These are phyloP conservation scores for Morone chrysops DNA, from an alignment of 2,113 vertebrate species.

Conservation along the genomic window DNA sequence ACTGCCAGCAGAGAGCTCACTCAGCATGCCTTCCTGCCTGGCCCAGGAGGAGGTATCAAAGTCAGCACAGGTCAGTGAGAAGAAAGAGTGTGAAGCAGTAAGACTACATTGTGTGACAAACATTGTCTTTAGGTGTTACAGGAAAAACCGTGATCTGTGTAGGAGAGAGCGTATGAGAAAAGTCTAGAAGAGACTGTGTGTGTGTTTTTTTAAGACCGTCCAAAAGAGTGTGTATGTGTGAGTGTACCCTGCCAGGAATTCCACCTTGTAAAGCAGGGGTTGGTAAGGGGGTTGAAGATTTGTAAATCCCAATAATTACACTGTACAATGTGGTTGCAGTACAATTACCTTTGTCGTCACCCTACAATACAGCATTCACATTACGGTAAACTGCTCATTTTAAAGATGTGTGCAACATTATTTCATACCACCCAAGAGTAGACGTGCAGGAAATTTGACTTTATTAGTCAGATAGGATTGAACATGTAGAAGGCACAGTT, in stretches of 20 bases:
- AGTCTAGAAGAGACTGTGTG: not conserved
- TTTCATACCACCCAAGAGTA: conserved; percentile 41
- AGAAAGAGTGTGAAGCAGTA: conserved; percentile 61
- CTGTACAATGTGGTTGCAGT: conserved; percentile 46
- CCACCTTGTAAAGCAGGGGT: conserved; percentile 61
- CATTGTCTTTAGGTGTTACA: conserved; percentile 30
- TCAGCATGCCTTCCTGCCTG: conserved; percentile 83
- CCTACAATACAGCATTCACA: conserved; percentile 26
- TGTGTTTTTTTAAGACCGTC: conserved; percentile 39
- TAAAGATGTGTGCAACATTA: conserved; percentile 28
- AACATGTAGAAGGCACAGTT: not conserved
- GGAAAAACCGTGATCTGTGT: not conserved
- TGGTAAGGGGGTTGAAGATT: conserved; percentile 44
- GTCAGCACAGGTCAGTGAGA: conserved; percentile 77
- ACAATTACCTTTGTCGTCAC: conserved; percentile 64
- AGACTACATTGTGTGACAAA: conserved; percentile 46
- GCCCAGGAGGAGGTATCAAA: conserved; percentile 76
- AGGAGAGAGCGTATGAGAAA: not conserved
- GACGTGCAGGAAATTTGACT: not conserved
- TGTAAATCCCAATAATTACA: conserved; percentile 73
- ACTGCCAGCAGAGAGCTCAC: conserved; percentile 65
- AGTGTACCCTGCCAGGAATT: conserved; percentile 58
- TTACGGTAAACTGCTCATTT: conserved; percentile 46
- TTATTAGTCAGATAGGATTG: conserved; percentile 25
- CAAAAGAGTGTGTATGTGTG: conserved; percentile 27